phyloP scores from a whole-genome alignment of 2,113 vertebrate species.

The Progne subis region DNA sequence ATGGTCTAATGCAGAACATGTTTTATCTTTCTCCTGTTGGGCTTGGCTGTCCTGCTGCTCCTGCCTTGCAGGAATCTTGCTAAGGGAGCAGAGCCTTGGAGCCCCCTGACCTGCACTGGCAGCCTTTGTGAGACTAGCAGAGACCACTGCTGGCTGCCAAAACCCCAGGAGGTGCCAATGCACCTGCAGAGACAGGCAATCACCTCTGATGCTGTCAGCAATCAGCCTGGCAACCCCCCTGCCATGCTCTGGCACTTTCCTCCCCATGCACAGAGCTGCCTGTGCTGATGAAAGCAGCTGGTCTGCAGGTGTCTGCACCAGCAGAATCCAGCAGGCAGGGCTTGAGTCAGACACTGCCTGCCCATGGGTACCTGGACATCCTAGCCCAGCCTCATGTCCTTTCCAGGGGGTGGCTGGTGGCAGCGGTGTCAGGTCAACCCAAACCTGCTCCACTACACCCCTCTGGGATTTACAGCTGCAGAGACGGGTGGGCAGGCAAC shows the following conservation, averaged over 20 bases:
- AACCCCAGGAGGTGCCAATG: neutral
- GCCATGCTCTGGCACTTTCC: neutral
- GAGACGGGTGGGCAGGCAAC: neutral
- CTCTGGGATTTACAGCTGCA: neutral
- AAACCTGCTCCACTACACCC: neutral
- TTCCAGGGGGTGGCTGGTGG: neutral
- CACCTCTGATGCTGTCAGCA: neutral
- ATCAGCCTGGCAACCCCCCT: neutral
- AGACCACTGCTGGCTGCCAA: neutral
- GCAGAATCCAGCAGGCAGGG: neutral
- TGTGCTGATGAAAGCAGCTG: neutral
- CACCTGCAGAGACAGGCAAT: fast-evolving
- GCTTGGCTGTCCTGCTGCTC: neutral
- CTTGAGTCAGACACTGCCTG: neutral
- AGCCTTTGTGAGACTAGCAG: neutral
- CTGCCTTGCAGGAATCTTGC: neutral
- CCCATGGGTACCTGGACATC: fast-evolving
- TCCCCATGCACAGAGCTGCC: neutral
- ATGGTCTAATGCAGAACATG: neutral
- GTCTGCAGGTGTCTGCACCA: neutral
- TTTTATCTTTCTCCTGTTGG: neutral
- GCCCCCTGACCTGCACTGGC: neutral
- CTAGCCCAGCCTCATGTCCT: fast-evolving
- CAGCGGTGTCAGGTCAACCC: neutral
- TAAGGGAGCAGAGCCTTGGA: neutral